Base-by-base conservation (phyloP, 2,888 invertebrate genomes). In the Cryptus viduatorius region DNA sequence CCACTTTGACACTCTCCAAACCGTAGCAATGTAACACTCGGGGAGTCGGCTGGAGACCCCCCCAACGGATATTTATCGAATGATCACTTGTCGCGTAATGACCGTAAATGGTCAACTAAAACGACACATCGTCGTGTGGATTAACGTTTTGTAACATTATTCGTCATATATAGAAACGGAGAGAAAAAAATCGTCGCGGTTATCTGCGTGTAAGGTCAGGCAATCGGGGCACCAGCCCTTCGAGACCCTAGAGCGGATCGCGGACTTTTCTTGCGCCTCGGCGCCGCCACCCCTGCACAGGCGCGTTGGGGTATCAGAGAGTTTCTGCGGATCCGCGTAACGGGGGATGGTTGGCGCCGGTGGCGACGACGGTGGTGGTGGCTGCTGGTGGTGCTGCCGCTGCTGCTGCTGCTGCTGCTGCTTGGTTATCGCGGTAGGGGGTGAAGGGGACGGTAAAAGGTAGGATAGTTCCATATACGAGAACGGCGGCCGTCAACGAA, bases 201-300 rank as follows among this genome's bases (percentile, higher is more conserved):
- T 85, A 76, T 67, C 82, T 76, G 82, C 82, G 72, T 68, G 61
- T 85, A 85, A 82, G 82, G 82, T 85, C 82, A 86, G 87, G 85
- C 84, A 73, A 84, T 85, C 87, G 88, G 88, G 89, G 88, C 88
- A 91, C 88, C 89, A 91, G 90, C 91, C 91, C 90, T 91, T 84
- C 86, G 86, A 88, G 85, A 85, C 87, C 87, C 86, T 87, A 83
- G 73, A 76, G 79, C 82, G 82, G 82, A 85, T 89, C 91, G 89
- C 87, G 88, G 90, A 90, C 88, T 91, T 91, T 90, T 90, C 90
- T 90, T 90, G 90, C 88, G 89, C 89, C 90, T 90, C 90, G 88
- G 88, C 90, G 89, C 89, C 87, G 87, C 90, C 90, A 88, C 90
- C 89, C 89, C 88, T 90, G 91, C 92, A 92, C 92, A 91, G 90